A percentile compares a stretch with the other conserved stretches of the same genome.
These are phyloP conservation scores for Yoshiicerus persimilis DNA, from an alignment of 1,140 invertebrate genomes.

Conservation along the genomic window DNA sequence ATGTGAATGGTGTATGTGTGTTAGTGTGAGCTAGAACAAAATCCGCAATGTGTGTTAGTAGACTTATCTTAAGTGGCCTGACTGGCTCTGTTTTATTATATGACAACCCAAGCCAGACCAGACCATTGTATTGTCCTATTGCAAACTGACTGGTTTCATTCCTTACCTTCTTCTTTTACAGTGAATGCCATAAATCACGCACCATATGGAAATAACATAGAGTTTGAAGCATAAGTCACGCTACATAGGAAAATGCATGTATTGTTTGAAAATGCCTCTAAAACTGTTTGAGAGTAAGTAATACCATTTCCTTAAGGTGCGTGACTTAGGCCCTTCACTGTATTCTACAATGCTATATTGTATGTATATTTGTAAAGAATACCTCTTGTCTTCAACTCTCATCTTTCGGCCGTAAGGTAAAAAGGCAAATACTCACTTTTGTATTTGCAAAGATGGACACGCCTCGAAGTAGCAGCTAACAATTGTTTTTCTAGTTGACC, in stretches of 20 bases:
- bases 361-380: no score
- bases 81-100: not conserved
- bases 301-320: no score
- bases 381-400: not conserved
- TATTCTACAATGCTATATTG: no score
- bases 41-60: conserved; percentile 1
- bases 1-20: not conserved
- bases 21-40: not conserved
- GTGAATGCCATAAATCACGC: no score
- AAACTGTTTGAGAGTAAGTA: no score
- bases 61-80: not conserved
- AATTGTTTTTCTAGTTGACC: not conserved
- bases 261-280: no score
- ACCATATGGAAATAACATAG: no score
- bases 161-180: no score
- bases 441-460: not conserved
- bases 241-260: no score
- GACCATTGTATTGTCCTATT: not conserved
- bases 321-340: no score
- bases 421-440: not conserved
- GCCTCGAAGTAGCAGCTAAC: not conserved
- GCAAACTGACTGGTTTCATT: not conserved
- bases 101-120: not conserved
- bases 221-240: no score
- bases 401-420: not conserved